Percentiles rank a stretch among this genome's conserved stretches.
phyloP scores from a whole-genome alignment of 1,140 invertebrate species.

The Aphaenogaster ashmeadi region DNA sequence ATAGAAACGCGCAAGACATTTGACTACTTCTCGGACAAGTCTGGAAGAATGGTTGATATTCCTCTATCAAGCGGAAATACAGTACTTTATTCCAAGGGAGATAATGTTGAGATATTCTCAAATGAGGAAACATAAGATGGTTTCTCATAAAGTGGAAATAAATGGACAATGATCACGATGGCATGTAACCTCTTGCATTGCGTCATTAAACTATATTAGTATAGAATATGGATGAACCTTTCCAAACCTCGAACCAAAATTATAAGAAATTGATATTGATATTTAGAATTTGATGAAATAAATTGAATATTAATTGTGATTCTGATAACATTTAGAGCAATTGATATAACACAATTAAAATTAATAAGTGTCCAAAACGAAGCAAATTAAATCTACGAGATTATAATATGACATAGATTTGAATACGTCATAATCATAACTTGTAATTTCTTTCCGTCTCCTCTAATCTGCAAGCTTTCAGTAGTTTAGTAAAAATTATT shows the following conservation, averaged over 20 bases:
- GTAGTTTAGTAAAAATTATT: background rate
- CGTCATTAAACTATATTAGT: background rate
- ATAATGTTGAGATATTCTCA: background rate
- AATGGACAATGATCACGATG: background rate
- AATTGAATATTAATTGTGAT: background rate
- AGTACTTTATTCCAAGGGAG: background rate
- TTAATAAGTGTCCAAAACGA: background rate
- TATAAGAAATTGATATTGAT: background rate
- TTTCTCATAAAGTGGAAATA: background rate
- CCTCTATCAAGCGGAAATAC: background rate
- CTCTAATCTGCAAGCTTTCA: background rate
- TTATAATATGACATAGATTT: background rate
- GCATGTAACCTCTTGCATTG: too few species aligned
- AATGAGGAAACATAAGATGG: background rate
- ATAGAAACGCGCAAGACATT: constrained; percentile 24
- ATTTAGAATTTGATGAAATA: background rate
- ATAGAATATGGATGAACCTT: background rate
- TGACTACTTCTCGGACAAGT: background rate
- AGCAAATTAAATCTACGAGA: background rate
- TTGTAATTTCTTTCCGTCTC: background rate
- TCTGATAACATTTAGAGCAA: background rate
- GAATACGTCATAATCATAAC: background rate
- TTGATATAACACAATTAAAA: background rate
- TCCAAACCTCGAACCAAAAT: background rate
- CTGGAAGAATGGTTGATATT: background rate